Percentiles rank a stretch among this genome's conserved stretches.
These are phyloP conservation scores for Epinephelus lanceolatus DNA, from an alignment of 2,113 vertebrate genomes.

Conservation along the genomic window DNA sequence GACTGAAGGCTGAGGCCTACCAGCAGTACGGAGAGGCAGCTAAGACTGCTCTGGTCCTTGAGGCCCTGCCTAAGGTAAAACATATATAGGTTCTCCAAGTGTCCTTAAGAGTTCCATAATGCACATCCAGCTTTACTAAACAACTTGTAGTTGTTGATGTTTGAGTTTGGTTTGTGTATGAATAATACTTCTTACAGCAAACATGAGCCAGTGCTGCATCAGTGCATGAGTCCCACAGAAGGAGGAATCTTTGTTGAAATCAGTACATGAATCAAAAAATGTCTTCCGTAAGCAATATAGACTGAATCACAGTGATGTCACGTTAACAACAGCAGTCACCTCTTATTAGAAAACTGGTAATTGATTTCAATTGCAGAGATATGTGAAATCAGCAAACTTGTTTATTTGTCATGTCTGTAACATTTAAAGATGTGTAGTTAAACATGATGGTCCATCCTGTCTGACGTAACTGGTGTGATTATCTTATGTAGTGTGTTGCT, in stretches of 20 bases:
- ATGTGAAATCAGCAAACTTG: no score
- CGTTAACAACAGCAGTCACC: no score
- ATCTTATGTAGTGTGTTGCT: no score
- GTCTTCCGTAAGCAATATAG: background rate
- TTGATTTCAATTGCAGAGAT: no score
- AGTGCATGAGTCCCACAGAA: no score
- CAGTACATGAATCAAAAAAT: background rate
- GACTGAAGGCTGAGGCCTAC: constrained; percentile 94
- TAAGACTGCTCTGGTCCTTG: constrained; percentile 92
- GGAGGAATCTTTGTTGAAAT: no score
- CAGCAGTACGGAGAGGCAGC: constrained; percentile 93
- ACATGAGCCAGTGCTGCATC: background rate
- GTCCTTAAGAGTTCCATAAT: background rate
- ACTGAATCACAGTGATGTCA: no score
- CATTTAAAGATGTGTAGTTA: no score
- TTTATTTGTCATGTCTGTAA: no score
- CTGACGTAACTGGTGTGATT: no score
- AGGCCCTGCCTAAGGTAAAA: constrained; percentile 92
- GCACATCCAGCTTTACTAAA: background rate
- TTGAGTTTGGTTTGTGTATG: background rate
- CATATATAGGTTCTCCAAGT: background rate
- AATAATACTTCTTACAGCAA: background rate
- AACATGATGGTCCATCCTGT: no score
- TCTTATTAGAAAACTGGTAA: no score
- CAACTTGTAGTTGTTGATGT: background rate